phyloP scores from a whole-genome alignment of 2,113 vertebrate genomes.

The Megaptera novaeangliae region DNA sequence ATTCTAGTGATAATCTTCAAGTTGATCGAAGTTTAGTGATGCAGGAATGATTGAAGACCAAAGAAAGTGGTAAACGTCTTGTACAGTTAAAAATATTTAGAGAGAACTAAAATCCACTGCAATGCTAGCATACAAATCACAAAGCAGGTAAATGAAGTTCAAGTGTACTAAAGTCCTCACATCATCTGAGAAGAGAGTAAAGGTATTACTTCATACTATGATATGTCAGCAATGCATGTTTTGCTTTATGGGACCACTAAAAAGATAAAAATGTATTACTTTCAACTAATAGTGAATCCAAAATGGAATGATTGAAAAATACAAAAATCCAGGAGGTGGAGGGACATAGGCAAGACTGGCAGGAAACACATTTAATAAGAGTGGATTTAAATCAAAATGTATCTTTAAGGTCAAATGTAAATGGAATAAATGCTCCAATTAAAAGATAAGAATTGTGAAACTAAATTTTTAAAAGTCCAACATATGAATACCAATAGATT shows the following conservation, averaged over 20 bases:
- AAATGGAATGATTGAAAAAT: background rate
- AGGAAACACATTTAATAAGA: background rate
- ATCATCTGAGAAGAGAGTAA: background rate
- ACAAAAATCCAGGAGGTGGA: background rate
- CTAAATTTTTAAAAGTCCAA: background rate
- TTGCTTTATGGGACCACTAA: background rate
- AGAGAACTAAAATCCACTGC: background rate
- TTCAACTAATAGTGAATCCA: background rate
- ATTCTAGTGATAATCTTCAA: background rate
- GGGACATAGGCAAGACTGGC: background rate
- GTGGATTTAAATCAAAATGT: background rate
- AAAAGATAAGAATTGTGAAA: background rate
- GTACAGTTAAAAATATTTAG: background rate
- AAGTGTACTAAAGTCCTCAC: background rate
- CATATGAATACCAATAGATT: background rate
- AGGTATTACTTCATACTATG: fast-evolving
- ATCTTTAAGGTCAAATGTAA: background rate
- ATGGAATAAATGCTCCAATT: background rate
- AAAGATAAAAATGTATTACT: background rate
- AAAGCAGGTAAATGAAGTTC: background rate
- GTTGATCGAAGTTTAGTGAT: background rate
- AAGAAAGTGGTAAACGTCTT: background rate
- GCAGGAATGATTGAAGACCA: background rate
- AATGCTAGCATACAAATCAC: no score
- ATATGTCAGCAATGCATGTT: background rate